Evolutionary conservation across 2,113 vertebrate genomes (phyloP), one percentile per base, ranked within the genome.

Genomic region (Phocoena sinus): DNA sequence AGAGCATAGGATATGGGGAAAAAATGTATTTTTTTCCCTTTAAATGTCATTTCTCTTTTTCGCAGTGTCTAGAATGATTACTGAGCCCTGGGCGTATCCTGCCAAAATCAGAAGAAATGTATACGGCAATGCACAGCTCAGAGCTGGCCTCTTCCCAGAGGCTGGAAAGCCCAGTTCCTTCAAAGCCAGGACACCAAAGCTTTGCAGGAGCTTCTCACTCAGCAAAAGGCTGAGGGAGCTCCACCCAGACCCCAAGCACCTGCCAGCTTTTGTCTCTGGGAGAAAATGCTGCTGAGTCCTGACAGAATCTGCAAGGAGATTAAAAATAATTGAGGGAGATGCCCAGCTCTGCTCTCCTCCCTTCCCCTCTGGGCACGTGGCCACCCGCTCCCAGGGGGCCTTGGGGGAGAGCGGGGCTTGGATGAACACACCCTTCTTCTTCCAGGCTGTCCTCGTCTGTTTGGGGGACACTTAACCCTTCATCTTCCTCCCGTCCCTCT

Each of bases 241-340:
- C 97, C 98, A 8, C 99, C 98, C 97, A 83, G 81, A 98, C 98
- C 98, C 79, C 85, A 28, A 94, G 98, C 98, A 15, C 0, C 65
- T 0, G 2, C 76, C n/a, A 12, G 67, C 97, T 98, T 97, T 92
- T 95, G 89, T 94, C 93, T 92, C 91, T 92, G 96, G 97, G 74
- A 96, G 96, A 93, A 97, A 97, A 98, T 84, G 60, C 94, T 98
- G 98, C 98, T 98, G 98, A 98, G 97, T 90, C 44, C 15, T 87
- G 95, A 92, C 5, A 86, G 98, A 97, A 97, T 89, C 89, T 1
- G 1, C 89, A 71, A n/a, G 93, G 97, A 97, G 97, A 98, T 98
- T 98, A 98, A 98, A 97, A 98, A 95, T 97, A 73, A 98, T 98
- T 97, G 97, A 97, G 91, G 33, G 86, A 97, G 90, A 97, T 5